A percentile compares a stretch with the other conserved stretches of the same genome.
Conservation (phyloP, 1,140 invertebrate species). For the Drosophila equinoxialis region DNA sequence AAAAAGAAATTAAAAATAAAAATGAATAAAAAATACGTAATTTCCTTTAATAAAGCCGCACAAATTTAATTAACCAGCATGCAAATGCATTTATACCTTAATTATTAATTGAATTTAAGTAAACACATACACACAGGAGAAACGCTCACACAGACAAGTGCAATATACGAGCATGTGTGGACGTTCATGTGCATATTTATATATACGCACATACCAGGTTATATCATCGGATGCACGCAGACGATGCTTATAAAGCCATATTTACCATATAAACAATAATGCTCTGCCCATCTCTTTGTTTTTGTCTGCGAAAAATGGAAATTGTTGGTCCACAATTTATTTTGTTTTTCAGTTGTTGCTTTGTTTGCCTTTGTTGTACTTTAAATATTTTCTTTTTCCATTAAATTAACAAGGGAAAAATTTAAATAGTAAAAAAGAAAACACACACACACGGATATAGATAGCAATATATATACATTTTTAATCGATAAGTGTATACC, state of each 20-base stretch:
- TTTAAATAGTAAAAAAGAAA: not conserved
- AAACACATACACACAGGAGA: conserved; percentile 62
- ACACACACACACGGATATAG: no score
- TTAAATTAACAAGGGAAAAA: conserved; percentile 2
- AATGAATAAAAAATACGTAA: conserved; percentile 65
- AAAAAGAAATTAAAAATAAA: conserved; percentile 5
- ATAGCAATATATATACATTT: not conserved
- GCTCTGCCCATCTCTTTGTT: conserved; percentile 32
- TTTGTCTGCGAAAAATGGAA: conserved; percentile 30
- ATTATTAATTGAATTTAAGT: conserved; percentile 83
- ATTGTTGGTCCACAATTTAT: conserved; percentile 23
- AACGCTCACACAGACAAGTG: conserved; percentile 13
- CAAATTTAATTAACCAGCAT: conserved; percentile 82
- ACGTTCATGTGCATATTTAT: no score
- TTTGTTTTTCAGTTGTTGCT: conserved; percentile 36
- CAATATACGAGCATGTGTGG: not conserved
- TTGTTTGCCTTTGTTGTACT: conserved; percentile 40
- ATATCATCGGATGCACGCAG: conserved; percentile 16
- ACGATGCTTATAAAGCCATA: conserved; percentile 27
- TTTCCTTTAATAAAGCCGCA: conserved; percentile 81
- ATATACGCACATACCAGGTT: conserved; percentile 7
- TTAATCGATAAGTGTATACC: not conserved
- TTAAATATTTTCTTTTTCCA: conserved; percentile 40
- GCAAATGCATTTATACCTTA: conserved; percentile 83
- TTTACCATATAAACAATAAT: conserved; percentile 33